Conservation (phyloP, 2,797 vertebrate species). For the Crypturellus tataupa region DNA sequence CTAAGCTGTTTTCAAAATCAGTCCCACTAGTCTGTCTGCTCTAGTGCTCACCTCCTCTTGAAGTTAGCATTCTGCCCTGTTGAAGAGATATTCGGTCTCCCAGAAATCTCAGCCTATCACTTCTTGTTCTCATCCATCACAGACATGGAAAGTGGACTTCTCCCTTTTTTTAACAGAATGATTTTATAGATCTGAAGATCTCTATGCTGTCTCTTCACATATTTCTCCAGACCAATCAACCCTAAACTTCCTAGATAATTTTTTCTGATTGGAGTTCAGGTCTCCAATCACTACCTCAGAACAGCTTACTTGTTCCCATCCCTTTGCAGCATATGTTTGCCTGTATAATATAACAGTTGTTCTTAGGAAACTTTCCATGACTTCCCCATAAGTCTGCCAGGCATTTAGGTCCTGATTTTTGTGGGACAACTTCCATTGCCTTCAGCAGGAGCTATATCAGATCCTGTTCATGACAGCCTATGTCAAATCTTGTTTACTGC, state of each 20-base stretch:
- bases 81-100: not conserved
- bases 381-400: not conserved
- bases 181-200: not conserved
- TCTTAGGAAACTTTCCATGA: not conserved
- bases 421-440: not conserved
- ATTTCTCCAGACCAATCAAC: not conserved
- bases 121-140: not conserved
- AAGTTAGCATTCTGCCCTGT: not conserved
- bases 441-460: rapidly evolving
- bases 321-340: not conserved
- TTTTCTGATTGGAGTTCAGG: not conserved
- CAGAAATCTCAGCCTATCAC: not conserved
- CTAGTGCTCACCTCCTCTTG: not conserved
- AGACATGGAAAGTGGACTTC: not conserved
- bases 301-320: not conserved
- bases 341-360: not conserved
- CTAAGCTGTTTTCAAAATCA: not conserved
- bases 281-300: not conserved
- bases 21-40: not conserved
- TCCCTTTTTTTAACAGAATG: not conserved
- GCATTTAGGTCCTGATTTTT: not conserved
- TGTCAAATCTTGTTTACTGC: not conserved
- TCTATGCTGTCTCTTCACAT: not conserved
- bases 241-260: not conserved
- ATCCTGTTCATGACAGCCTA: not conserved